Evolutionary conservation across 2,888 invertebrate genomes (phyloP).

Genomic region (Tinea trinotella): DNA sequence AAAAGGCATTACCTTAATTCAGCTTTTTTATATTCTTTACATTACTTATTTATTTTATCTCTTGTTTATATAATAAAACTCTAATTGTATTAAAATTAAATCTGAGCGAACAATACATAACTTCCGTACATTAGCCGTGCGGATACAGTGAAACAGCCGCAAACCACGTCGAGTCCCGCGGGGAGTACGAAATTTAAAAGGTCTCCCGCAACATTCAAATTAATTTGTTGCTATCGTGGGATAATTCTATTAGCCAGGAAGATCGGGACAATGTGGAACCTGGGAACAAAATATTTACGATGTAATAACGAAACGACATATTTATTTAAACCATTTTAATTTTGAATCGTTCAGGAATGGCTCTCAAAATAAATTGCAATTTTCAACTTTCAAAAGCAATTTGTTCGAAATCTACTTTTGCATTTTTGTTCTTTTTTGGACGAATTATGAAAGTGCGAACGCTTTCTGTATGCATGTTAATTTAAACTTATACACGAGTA

Average conservation of each 20-base stretch:
- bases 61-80: not conserved
- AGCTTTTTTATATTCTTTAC: not conserved
- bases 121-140: slow-evolving; percentile 3
- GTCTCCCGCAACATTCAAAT: slow-evolving; percentile 37
- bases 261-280: slow-evolving; percentile 31
- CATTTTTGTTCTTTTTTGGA: not conserved
- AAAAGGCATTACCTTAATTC: no score
- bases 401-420: slow-evolving; percentile 10
- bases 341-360: slow-evolving; percentile 12
- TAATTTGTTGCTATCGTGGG: slow-evolving; percentile 49
- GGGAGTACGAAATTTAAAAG: slow-evolving; percentile 30
- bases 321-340: slow-evolving; percentile 24
- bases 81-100: slow-evolving; percentile 9
- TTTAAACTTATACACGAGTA: not conserved
- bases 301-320: slow-evolving; percentile 39
- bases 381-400: slow-evolving; percentile 17
- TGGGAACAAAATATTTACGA: slow-evolving; percentile 41
- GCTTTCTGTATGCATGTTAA: slow-evolving; percentile 2
- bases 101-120: not conserved
- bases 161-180: slow-evolving; percentile 7
- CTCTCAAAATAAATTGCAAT: slow-evolving; percentile 15
- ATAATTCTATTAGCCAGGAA: slow-evolving; percentile 51
- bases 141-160: not conserved
- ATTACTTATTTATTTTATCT: not conserved
- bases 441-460: slow-evolving; percentile 7